Evolutionary conservation across 2,113 vertebrate species (phyloP).

Genomic region (Neolamprologus devosi): DNA sequence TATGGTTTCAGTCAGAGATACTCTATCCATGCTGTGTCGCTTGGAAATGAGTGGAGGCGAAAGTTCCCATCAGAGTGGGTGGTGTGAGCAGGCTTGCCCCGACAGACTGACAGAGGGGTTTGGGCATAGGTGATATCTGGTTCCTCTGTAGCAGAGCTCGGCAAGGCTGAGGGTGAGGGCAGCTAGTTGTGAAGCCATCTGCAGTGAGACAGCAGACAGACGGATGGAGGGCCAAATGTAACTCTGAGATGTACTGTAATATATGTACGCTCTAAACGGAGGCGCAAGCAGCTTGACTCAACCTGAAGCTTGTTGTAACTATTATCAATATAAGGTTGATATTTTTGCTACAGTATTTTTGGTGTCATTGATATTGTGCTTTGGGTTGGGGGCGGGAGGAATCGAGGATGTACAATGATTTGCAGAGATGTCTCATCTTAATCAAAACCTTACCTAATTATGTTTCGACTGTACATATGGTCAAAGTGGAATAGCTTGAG

Average conservation of each 20-base stretch:
- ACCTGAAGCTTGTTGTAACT: conserved; percentile 39
- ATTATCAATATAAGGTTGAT: conserved; percentile 34
- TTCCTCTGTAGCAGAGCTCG: neutral
- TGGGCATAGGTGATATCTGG: conserved; percentile 41
- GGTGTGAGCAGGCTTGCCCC: conserved; percentile 55
- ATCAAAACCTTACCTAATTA: neutral
- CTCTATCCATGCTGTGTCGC: neutral
- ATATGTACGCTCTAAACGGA: conserved; percentile 4
- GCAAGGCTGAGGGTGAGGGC: conserved; percentile 40
- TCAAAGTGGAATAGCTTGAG: neutral
- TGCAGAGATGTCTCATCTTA: conserved; percentile 6
- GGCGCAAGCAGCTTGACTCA: conserved; percentile 23
- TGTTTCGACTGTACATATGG: neutral
- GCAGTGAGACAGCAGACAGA: conserved; percentile 66
- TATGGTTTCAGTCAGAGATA: neutral
- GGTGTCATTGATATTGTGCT: conserved; percentile 48
- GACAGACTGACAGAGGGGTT: conserved; percentile 46
- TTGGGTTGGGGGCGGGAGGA: neutral
- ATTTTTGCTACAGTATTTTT: conserved; percentile 60
- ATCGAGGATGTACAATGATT: neutral
- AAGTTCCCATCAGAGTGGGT: conserved; percentile 52
- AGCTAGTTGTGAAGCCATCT: conserved; percentile 68
- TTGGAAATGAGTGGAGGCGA: conserved; percentile 35
- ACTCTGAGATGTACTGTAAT: conserved; percentile 42
- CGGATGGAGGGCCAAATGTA: conserved; percentile 43